Base-by-base conservation (phyloP, 2,888 invertebrate genomes). In the Smittia sp. region DNA sequence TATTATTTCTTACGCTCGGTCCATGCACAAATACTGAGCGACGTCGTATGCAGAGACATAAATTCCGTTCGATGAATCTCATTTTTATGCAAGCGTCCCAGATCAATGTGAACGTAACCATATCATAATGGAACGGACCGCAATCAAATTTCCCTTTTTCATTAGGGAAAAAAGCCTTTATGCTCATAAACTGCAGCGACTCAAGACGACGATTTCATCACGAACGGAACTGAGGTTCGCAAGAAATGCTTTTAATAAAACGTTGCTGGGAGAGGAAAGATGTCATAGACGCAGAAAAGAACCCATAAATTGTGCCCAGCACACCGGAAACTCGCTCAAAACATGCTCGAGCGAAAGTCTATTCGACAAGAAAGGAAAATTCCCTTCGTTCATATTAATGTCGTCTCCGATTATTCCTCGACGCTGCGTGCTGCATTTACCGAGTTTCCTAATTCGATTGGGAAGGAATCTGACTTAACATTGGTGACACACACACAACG, bases 251-350 rank as follows among this genome's bases (percentile, higher is more conserved):
- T n/a, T n/a, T n/a, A n/a, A n/a, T n/a, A n/a, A 1, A 63, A 63
- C 32, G 32, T 38, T 38, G 39, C 22, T 15, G 32, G 25, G 25
- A 25, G 11, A 63, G 39, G 25, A 27, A 11, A 38, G 39, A 2
- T 1, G 27, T 25, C 20, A 22, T 13, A 65, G 20, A 18, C 63
- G 25, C 11, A 24, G 20, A 67, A 41, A 24, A 39, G 46, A 18
- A 46, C 41, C 24, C n/a, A 69, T 41, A 69, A 46, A 27, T 69
- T 27, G 13, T 54, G 69, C 46, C 54, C 69, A 69, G 41, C 54
- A 46, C 27, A 69, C 69, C 69, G 69, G 54, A 69, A 69, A 69
- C 22, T 69, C 25, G 54, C 22, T 69, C 54, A 54, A 52, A 69
- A 52, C 68, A 68, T 68, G 41, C 68, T 46, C 46, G 46, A 68